Percentiles rank a stretch among this genome's conserved stretches.
Conservation (phyloP, 1,140 invertebrate genomes). For the Papilio dardanus region DNA sequence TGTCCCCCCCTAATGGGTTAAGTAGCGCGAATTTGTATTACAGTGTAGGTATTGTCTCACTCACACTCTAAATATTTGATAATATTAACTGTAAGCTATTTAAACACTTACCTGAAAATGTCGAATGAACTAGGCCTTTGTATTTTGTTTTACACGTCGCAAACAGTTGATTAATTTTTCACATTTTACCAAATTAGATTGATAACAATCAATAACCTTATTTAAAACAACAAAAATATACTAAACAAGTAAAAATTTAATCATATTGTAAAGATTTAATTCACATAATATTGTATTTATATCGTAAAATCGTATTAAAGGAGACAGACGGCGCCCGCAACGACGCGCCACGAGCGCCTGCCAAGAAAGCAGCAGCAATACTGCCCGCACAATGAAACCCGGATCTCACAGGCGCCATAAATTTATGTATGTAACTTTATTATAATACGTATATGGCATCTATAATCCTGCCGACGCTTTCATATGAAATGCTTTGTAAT, state of each 20-base stretch:
- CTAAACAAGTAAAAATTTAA: neutral
- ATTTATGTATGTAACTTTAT: conserved; percentile 24
- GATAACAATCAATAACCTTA: neutral
- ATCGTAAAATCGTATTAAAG: neutral
- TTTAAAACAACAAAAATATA: neutral
- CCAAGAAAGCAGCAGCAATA: conserved; percentile 42
- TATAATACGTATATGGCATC: conserved; percentile 3
- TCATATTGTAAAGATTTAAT: neutral
- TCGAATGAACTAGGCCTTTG: neutral
- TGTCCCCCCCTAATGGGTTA: neutral
- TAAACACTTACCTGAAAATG: neutral
- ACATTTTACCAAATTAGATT: neutral
- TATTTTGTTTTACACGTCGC: conserved; percentile 12
- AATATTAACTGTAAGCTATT: no score
- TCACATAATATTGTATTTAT: neutral
- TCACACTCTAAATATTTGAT: neutral
- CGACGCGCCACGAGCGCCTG: conserved; percentile 39
- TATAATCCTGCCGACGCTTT: conserved; percentile 7
- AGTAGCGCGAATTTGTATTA: neutral
- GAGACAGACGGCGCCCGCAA: neutral
- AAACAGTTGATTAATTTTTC: conserved; percentile 8
- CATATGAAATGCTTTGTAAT: neutral
- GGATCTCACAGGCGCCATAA: conserved; percentile 35
- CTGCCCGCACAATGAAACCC: conserved; percentile 41
- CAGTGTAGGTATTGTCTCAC: neutral